Evolutionary conservation across 2,888 invertebrate genomes (phyloP).

Genomic region (Leptopilina syphax): DNA sequence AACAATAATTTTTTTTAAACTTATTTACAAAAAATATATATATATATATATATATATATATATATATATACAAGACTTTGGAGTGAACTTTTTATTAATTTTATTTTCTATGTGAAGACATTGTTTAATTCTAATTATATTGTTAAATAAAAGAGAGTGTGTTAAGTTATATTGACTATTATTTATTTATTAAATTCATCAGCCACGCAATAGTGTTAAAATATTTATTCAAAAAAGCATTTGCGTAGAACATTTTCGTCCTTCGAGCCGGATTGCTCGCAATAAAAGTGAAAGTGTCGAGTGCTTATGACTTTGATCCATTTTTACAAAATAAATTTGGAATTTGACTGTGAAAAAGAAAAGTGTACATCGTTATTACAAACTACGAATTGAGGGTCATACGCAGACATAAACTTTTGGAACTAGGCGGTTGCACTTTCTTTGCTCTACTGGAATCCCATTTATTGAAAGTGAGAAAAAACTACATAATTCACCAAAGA

Average conservation of each 20-base stretch:
- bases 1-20: too few relatives aligned
- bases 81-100: background rate
- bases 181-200: too few relatives aligned
- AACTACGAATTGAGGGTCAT: background rate
- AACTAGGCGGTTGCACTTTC: background rate
- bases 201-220: too few relatives aligned
- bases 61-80: too few relatives aligned
- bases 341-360: background rate
- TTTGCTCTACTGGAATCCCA: background rate
- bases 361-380: background rate
- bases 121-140: too few relatives aligned
- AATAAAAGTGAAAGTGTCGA: constrained; percentile 3
- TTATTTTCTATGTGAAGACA: too few relatives aligned
- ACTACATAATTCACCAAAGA: background rate
- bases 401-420: background rate
- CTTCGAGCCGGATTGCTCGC: constrained; percentile 3
- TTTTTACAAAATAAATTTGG: background rate
- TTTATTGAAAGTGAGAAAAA: background rate
- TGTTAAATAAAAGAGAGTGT: too few relatives aligned
- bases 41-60: too few relatives aligned
- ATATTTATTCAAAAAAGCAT: too few relatives aligned
- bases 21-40: too few relatives aligned
- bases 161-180: too few relatives aligned
- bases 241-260: background rate
- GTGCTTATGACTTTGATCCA: background rate